A percentile compares a stretch with the other conserved stretches of the same genome.
These are phyloP conservation scores for Cetonia aurata DNA, from an alignment of 2,888 invertebrate genomes.

Conservation along the genomic window DNA sequence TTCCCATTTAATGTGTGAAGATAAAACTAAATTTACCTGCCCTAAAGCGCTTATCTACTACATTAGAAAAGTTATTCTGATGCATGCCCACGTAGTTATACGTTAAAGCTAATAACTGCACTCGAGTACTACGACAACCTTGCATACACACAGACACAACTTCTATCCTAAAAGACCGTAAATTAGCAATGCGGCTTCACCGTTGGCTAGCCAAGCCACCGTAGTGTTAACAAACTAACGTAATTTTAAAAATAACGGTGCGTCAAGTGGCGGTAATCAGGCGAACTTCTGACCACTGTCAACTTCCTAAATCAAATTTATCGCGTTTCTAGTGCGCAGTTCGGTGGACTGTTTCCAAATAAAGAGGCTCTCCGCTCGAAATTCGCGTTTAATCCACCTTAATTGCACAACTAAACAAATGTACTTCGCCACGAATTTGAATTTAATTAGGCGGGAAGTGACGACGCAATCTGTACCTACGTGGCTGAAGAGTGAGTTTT, in stretches of 20 bases:
- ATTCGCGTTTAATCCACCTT: conserved; percentile 29
- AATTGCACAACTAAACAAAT: conserved; percentile 32
- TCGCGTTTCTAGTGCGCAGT: conserved; percentile 21
- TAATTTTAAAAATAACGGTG: conserved; percentile 28
- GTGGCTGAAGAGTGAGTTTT: not conserved
- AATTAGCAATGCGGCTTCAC: conserved; percentile 2
- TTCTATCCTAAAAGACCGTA: conserved; percentile 17
- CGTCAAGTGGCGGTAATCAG: conserved; percentile 29
- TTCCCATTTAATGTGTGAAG: no score
- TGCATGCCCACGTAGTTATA: not conserved
- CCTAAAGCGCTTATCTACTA: not conserved
- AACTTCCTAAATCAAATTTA: conserved; percentile 35
- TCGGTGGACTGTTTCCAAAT: conserved; percentile 27
- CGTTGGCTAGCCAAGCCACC: not conserved
- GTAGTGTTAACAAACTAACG: conserved; percentile 32
- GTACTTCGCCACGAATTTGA: not conserved
- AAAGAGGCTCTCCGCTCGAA: conserved; percentile 3
- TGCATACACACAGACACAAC: not conserved
- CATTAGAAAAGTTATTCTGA: not conserved
- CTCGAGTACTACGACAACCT: not conserved
- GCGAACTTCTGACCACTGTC: conserved; percentile 13
- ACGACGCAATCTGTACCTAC: not conserved
- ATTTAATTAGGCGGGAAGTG: conserved; percentile 26
- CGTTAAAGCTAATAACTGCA: not conserved
- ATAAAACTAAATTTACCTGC: no score